These are phyloP conservation scores for Semicossyphus pulcher DNA, from an alignment of 2,113 vertebrate species.

Conservation along the genomic window DNA sequence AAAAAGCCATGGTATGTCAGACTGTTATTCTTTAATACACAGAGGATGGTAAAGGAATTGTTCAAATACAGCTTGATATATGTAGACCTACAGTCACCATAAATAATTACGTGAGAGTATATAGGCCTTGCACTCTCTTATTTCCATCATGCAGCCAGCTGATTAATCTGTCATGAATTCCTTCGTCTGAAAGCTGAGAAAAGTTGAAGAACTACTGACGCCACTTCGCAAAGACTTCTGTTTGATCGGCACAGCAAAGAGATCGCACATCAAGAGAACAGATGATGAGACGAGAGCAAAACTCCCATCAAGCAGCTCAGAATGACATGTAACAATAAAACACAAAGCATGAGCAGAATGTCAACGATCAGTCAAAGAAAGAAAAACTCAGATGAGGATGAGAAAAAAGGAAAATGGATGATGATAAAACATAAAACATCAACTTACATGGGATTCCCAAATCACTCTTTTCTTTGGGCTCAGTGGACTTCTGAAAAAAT, in stretches of 20 bases:
- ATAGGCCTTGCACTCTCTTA: not conserved
- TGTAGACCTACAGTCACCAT: not conserved
- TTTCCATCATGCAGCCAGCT: not conserved
- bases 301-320: slow-evolving; percentile 13
- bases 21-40: too few species aligned
- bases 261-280: slow-evolving; percentile 2
- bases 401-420: slow-evolving; percentile 41
- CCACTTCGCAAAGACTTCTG: not conserved
- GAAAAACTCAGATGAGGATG: slow-evolving; percentile 27
- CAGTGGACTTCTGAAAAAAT: slow-evolving; percentile 97
- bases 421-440: slow-evolving; percentile 82
- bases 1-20: too few species aligned
- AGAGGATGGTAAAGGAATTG: not conserved
- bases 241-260: slow-evolving; percentile 33
- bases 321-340: slow-evolving; percentile 11
- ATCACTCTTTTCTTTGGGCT: slow-evolving; percentile 94
- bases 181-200: not conserved
- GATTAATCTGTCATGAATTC: slow-evolving; percentile 14
- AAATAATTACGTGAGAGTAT: not conserved
- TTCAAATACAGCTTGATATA: not conserved
- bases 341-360: not conserved
- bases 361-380: slow-evolving; percentile 13
- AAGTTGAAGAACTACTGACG: slow-evolving; percentile 5
- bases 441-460: slow-evolving; percentile 99
- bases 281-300: slow-evolving; percentile 5